Conservation (phyloP, 2,113 vertebrate genomes). For the Silurus asotus region DNA sequence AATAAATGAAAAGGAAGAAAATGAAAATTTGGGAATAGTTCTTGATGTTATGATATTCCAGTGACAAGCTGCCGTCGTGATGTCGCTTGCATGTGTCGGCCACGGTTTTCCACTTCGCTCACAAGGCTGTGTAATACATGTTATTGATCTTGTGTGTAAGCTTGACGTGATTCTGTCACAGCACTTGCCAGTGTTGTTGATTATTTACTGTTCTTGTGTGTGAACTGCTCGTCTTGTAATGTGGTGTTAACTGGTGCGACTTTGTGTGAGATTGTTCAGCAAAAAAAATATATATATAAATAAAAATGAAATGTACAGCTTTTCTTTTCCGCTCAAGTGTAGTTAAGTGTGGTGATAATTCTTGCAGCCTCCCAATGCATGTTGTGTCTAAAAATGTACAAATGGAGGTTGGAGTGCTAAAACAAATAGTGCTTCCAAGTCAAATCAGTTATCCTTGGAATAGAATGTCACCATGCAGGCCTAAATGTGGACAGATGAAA, state of each 20-base stretch:
- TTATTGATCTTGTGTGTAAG: conserved; percentile 20
- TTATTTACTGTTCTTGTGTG: conserved; percentile 8
- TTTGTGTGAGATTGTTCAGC: neutral
- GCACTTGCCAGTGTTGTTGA: neutral
- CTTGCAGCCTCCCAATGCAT: neutral
- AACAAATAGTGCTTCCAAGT: neutral
- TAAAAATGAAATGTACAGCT: conserved; percentile 11
- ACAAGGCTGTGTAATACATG: conserved; percentile 35
- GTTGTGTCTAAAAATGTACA: neutral
- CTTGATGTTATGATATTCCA: neutral
- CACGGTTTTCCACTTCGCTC: conserved; percentile 42
- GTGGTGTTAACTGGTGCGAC: neutral
- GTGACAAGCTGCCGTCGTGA: conserved; percentile 37
- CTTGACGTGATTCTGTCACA: conserved; percentile 35
- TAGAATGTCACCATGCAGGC: neutral
- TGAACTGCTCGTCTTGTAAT: conserved; percentile 7
- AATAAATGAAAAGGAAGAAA: neutral
- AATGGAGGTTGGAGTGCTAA: neutral
- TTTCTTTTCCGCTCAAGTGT: neutral
- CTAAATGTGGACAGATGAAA: neutral
- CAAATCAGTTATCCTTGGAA: neutral
- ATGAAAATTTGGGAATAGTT: conserved; percentile 16
- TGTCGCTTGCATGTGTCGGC: conserved; percentile 46
- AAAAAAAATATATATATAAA: neutral
- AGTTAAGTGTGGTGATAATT: neutral